Conservation (phyloP, 2,888 invertebrate genomes). For the Agrilus cyanescens region DNA sequence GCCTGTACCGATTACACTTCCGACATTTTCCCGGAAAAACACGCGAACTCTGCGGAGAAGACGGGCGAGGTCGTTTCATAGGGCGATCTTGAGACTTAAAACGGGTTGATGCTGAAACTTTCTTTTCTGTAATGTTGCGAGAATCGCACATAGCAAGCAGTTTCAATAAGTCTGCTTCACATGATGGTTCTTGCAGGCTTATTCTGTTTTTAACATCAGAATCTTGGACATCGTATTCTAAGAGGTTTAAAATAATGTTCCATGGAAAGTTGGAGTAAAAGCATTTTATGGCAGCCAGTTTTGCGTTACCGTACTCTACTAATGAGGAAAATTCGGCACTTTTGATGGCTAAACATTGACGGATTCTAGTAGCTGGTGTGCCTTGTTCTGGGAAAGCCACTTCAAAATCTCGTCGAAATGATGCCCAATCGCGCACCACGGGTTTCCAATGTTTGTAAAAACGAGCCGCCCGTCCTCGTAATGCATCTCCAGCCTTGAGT, state of each 20-base stretch:
- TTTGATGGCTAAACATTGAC: constrained; percentile 4
- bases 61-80: too few species aligned
- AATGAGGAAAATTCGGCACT: constrained; percentile 4
- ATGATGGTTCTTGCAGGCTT: constrained; percentile 1
- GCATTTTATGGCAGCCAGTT: too few species aligned
- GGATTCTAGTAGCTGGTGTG: constrained; percentile 1
- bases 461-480: constrained; percentile 10
- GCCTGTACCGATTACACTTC: too few species aligned
- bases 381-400: constrained; percentile 8
- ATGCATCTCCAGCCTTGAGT: constrained; percentile 7
- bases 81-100: too few species aligned
- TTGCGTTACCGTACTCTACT: constrained; percentile 5
- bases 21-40: too few species aligned
- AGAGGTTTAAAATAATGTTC: too few species aligned
- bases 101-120: too few species aligned
- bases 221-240: too few species aligned
- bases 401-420: constrained; percentile 9
- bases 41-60: too few species aligned
- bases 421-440: constrained; percentile 8
- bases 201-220: constrained; percentile 5
- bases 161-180: constrained; percentile 1
- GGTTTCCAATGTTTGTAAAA: constrained; percentile 12
- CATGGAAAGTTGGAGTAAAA: too few species aligned
- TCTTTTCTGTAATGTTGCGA: too few species aligned
- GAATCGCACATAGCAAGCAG: too few species aligned